phyloP scores from a whole-genome alignment of 2,797 vertebrate genomes.

The Microtus californicus region DNA sequence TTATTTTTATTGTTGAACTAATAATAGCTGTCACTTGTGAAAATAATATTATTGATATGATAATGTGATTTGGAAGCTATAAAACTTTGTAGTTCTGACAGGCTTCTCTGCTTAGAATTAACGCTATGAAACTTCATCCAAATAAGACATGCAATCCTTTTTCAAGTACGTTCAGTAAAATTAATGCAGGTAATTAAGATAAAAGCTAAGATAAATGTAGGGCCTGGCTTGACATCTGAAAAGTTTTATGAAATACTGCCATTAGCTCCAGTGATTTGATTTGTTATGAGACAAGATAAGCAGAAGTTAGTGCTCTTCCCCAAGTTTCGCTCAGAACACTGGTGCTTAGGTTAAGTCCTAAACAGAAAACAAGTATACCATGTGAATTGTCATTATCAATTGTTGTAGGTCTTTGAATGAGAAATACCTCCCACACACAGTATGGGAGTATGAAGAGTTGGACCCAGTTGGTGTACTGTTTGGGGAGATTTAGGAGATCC shows the following conservation, averaged over 20 bases:
- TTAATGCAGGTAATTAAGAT: background rate
- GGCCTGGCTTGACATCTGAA: background rate
- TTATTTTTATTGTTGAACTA: background rate
- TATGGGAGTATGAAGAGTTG: background rate
- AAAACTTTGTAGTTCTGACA: slow-evolving; percentile 15
- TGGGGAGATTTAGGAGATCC: background rate
- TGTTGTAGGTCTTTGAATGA: background rate
- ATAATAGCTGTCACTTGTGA: background rate
- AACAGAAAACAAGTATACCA: background rate
- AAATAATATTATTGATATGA: background rate
- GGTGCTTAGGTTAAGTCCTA: background rate
- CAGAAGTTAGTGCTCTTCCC: background rate
- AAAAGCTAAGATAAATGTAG: background rate
- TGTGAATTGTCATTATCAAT: background rate
- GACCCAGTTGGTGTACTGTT: background rate
- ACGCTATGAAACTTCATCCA: background rate
- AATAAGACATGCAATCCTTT: background rate
- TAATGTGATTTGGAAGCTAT: background rate
- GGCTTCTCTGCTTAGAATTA: background rate
- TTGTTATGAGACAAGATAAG: background rate
- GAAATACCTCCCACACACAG: too few relatives aligned
- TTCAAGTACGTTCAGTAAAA: background rate
- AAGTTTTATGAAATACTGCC: background rate
- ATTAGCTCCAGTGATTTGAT: background rate
- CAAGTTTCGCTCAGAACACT: background rate